phyloP scores from a whole-genome alignment of 2,797 vertebrate genomes.

The Gallinago solitaria region DNA sequence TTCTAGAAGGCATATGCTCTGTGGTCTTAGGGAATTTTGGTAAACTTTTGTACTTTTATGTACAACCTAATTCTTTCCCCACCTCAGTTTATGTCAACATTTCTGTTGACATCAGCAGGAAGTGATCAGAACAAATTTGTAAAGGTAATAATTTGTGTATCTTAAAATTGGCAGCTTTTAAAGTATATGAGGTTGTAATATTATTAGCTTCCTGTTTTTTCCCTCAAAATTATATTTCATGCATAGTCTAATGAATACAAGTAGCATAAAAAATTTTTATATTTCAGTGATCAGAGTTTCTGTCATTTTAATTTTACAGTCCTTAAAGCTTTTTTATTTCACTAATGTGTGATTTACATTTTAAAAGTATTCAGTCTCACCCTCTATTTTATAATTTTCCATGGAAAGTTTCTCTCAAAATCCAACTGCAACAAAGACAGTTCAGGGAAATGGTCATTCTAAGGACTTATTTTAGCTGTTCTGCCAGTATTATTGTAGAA shows the following conservation, averaged over 20 bases:
- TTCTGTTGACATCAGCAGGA: constrained; percentile 7
- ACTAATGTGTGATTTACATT: not conserved
- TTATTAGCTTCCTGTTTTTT: not conserved
- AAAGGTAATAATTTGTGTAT: not conserved
- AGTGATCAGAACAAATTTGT: not conserved
- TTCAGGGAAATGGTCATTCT: not conserved
- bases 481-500: not conserved
- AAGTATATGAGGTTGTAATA: not conserved
- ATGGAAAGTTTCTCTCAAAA: not conserved
- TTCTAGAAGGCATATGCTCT: not conserved
- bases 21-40: constrained; percentile 12
- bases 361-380: not conserved
- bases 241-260: not conserved
- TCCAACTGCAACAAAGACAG: not conserved
- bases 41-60: not conserved
- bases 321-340: not conserved
- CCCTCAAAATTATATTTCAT: not conserved
- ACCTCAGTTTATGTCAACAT: constrained; percentile 6
- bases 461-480: not conserved
- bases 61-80: not conserved
- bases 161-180: constrained; percentile 23
- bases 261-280: not conserved
- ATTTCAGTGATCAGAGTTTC: constrained; percentile 2
- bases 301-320: not conserved
- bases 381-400: not conserved